A percentile compares a stretch with the other conserved stretches of the same genome.
These are phyloP conservation scores for Hassar affinis DNA, from an alignment of 2,113 vertebrate genomes.

Conservation along the genomic window DNA sequence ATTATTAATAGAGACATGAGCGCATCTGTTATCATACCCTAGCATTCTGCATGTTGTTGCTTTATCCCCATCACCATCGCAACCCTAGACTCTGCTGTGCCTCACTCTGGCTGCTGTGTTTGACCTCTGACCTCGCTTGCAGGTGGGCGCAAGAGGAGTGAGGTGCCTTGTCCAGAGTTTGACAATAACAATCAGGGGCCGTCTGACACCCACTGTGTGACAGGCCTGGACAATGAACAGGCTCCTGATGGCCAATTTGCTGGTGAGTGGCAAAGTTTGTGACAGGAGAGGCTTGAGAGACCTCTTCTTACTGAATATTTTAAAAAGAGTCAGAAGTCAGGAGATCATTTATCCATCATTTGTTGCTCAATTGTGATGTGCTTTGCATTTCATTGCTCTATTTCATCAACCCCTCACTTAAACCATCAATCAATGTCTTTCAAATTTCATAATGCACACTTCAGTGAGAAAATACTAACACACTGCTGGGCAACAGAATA, in stretches of 20 bases:
- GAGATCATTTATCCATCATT: constrained; percentile 56
- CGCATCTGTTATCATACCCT: constrained; percentile 41
- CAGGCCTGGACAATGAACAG: constrained; percentile 98
- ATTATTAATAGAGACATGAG: not conserved
- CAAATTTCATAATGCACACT: constrained; percentile 49
- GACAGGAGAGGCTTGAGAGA: constrained; percentile 44
- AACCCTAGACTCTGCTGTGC: constrained; percentile 56
- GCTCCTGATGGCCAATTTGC: constrained; percentile 94
- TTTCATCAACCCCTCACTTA: constrained; percentile 24
- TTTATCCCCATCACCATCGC: constrained; percentile 21
- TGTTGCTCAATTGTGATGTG: constrained; percentile 81
- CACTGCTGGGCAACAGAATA: too few species aligned
- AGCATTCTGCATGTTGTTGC: constrained; percentile 44
- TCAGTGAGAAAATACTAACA: not conserved
- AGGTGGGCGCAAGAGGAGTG: constrained; percentile 78
- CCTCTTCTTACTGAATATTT: constrained; percentile 19
- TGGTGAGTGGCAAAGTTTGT: constrained; percentile 90
- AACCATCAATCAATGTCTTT: constrained; percentile 1
- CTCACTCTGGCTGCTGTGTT: constrained; percentile 73
- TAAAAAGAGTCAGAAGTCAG: constrained; percentile 25
- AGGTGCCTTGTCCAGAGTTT: constrained; percentile 85
- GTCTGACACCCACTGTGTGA: constrained; percentile 87
- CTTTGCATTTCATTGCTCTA: constrained; percentile 61
- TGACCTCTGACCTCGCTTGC: constrained; percentile 81
- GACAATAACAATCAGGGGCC: constrained; percentile 99